phyloP scores from a whole-genome alignment of 2,888 invertebrate species.

The Drosophila cognata region DNA sequence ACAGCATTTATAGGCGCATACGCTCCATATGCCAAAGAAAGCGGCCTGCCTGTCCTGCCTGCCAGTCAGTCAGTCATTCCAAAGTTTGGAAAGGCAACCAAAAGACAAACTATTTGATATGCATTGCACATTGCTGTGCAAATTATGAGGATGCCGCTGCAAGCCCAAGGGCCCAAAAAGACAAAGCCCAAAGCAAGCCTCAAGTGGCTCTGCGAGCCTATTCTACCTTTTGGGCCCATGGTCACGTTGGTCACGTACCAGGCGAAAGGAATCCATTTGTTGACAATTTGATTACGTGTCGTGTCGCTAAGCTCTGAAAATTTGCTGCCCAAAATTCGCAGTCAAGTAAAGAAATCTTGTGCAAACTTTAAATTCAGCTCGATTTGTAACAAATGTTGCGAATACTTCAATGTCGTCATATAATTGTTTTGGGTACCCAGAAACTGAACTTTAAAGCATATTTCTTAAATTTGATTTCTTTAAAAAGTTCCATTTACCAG shows the following conservation, averaged over 20 bases:
- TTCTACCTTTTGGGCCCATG: constrained; percentile 8
- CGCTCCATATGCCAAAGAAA: constrained; percentile 30
- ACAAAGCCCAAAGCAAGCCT: neutral
- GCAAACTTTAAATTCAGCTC: constrained; percentile 38
- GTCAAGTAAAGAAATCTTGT: constrained; percentile 15
- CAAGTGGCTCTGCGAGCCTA: constrained; percentile 9
- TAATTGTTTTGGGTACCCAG: constrained; percentile 12
- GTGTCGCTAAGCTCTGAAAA: constrained; percentile 29
- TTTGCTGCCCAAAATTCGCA: constrained; percentile 19
- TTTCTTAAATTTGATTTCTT: constrained; percentile 14
- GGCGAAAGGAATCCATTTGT: constrained; percentile 69
- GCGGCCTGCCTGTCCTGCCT: neutral
- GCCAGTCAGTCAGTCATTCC: constrained; percentile 9
- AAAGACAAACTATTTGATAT: constrained; percentile 64
- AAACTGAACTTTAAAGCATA: neutral
- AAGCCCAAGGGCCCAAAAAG: neutral
- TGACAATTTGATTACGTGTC: constrained; percentile 76
- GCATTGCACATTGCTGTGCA: constrained; percentile 43
- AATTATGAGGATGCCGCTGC: constrained; percentile 62
- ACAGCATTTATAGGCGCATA: constrained; percentile 51
- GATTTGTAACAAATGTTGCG: constrained; percentile 21
- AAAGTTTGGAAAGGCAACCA: constrained; percentile 39
- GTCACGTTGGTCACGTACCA: constrained; percentile 60
- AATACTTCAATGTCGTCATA: constrained; percentile 2
- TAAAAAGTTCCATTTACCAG: constrained; percentile 12